A percentile compares a stretch with the other conserved stretches of the same genome.
These are phyloP conservation scores for Cygnus atratus DNA, from an alignment of 2,113 vertebrate species.

Conservation along the genomic window DNA sequence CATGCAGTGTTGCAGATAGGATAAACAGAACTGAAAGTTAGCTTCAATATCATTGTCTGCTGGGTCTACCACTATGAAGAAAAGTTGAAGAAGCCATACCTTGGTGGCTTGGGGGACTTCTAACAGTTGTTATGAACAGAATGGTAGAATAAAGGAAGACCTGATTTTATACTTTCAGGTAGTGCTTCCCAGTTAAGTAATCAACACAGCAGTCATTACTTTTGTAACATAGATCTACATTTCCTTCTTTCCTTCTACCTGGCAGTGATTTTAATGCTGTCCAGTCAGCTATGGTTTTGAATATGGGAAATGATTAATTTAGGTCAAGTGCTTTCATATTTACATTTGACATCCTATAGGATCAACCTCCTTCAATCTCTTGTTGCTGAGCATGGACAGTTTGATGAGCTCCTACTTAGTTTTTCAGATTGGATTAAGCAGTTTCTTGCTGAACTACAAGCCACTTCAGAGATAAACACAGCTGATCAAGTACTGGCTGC, in stretches of 20 bases:
- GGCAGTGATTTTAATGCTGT: not conserved
- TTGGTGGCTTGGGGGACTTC: not conserved
- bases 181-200: not conserved
- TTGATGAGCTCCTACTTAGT: slow-evolving; percentile 83
- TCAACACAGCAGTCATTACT: not conserved
- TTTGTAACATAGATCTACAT: not conserved
- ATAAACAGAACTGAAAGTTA: not conserved
- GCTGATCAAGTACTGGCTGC: slow-evolving; percentile 77
- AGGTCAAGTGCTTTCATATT: slow-evolving; percentile 1
- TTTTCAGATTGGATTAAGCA: slow-evolving; percentile 89
- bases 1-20: not conserved
- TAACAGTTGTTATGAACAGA: not conserved
- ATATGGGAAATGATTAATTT: not conserved
- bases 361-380: slow-evolving; percentile 80
- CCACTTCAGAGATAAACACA: slow-evolving; percentile 83
- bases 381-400: slow-evolving; percentile 80
- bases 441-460: slow-evolving; percentile 84
- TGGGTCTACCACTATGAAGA: not conserved
- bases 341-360: slow-evolving; percentile 68
- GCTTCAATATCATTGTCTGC: not conserved
- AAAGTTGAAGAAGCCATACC: not conserved
- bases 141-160: not conserved
- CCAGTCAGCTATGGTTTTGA: not conserved
- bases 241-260: not conserved
- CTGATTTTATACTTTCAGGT: not conserved